Percentiles rank a stretch among this genome's conserved stretches.
These are phyloP conservation scores for Squalus acanthias DNA, from an alignment of 2,797 vertebrate species.

Conservation along the genomic window DNA sequence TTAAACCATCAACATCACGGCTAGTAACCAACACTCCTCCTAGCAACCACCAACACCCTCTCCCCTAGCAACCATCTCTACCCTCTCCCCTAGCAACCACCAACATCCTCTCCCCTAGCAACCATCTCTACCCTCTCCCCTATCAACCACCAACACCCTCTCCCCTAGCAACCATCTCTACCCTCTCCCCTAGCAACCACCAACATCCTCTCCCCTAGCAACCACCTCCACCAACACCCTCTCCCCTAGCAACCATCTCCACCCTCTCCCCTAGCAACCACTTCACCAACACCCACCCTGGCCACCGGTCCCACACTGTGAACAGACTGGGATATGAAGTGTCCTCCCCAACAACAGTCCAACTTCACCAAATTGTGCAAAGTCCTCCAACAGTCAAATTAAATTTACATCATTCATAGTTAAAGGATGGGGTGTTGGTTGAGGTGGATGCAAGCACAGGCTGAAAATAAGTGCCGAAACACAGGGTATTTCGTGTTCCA, in stretches of 20 bases:
- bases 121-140: background rate
- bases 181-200: background rate
- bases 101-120: background rate
- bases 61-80: background rate
- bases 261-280: background rate
- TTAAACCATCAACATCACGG: background rate
- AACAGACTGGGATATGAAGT: background rate
- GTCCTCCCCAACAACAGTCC: background rate
- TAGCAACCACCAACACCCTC: background rate
- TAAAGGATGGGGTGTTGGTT: background rate
- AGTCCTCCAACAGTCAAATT: background rate
- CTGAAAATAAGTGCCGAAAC: background rate
- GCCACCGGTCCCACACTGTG: background rate
- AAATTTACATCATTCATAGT: background rate
- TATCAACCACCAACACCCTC: background rate
- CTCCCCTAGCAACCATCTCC: background rate
- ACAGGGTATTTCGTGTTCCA: background rate
- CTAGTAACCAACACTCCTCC: background rate
- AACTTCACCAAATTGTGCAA: background rate
- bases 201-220: conserved; percentile 40
- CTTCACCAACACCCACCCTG: background rate
- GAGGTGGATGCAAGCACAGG: background rate
- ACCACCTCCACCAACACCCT: background rate
- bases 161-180: background rate
- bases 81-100: background rate